phyloP scores from a whole-genome alignment of 2,113 vertebrate genomes.

The Scortum barcoo region DNA sequence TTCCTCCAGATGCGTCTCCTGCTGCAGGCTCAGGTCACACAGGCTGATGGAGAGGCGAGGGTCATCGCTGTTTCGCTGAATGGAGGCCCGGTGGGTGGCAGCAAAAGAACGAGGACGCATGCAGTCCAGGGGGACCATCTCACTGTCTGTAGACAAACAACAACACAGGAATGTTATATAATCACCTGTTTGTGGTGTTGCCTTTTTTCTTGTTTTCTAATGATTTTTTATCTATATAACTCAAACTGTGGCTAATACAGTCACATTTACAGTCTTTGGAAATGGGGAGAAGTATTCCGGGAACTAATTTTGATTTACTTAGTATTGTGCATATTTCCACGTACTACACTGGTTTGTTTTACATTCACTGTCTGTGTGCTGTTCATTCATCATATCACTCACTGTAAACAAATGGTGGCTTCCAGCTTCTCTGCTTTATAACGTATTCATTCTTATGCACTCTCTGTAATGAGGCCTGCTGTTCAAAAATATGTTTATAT shows the following conservation, averaged over 20 bases:
- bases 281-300: conserved; percentile 4
- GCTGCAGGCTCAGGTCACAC: conserved; percentile 91
- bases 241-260: conserved; percentile 1
- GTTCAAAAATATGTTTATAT: conserved; percentile 46
- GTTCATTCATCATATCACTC: conserved; percentile 59
- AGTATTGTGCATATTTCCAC: conserved; percentile 28
- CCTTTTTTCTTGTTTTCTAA: conserved; percentile 1
- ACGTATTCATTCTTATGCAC: conserved; percentile 31
- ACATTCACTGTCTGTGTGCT: conserved; percentile 36
- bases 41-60: conserved; percentile 91
- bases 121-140: conserved; percentile 90
- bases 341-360: conserved; percentile 39
- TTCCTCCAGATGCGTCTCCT: conserved; percentile 65
- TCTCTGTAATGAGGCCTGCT: conserved; percentile 23
- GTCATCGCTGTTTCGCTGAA: conserved; percentile 86
- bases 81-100: conserved; percentile 86
- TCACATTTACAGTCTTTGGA: conserved; percentile 19
- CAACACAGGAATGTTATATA: conserved; percentile 41
- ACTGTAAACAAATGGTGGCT: conserved; percentile 56
- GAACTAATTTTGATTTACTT: conserved; percentile 16
- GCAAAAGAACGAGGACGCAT: conserved; percentile 90
- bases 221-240: conserved; percentile 5
- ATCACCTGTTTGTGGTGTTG: conserved; percentile 12
- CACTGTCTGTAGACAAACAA: conserved; percentile 86
- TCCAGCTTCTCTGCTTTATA: conserved; percentile 40